Conservation (phyloP, 2,113 vertebrate species). For the Eublepharis macularius region DNA sequence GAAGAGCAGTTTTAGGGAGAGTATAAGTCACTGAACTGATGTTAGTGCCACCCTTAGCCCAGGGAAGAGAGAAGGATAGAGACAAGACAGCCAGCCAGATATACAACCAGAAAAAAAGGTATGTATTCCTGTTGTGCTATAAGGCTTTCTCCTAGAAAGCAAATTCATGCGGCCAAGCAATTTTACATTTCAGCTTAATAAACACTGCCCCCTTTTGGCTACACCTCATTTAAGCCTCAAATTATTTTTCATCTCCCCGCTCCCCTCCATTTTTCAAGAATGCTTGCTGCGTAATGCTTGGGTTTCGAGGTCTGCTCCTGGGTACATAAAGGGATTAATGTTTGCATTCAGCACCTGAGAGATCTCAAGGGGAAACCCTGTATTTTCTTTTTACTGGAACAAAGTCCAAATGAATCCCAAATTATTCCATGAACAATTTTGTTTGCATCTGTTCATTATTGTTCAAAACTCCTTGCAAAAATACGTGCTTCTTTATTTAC, state of each 20-base stretch:
- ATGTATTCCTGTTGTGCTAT: neutral
- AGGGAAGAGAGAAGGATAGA: neutral
- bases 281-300: neutral
- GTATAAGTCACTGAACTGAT: neutral
- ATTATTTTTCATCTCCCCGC: neutral
- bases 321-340: neutral
- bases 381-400: neutral
- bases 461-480: too few relatives aligned
- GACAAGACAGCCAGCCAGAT: neutral
- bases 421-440: neutral
- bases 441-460: neutral
- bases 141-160: neutral
- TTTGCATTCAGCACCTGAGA: neutral
- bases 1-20: neutral
- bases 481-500: too few relatives aligned
- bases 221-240: conserved; percentile 9
- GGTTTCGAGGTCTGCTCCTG: neutral
- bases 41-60: neutral
- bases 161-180: neutral
- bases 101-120: neutral
- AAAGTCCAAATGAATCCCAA: neutral
- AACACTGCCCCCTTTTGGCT: conserved; percentile 62
- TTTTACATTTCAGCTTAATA: conserved; percentile 24
- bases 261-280: neutral
- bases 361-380: neutral